phyloP scores from a whole-genome alignment of 1,140 invertebrate genomes.

The Delia radicum region DNA sequence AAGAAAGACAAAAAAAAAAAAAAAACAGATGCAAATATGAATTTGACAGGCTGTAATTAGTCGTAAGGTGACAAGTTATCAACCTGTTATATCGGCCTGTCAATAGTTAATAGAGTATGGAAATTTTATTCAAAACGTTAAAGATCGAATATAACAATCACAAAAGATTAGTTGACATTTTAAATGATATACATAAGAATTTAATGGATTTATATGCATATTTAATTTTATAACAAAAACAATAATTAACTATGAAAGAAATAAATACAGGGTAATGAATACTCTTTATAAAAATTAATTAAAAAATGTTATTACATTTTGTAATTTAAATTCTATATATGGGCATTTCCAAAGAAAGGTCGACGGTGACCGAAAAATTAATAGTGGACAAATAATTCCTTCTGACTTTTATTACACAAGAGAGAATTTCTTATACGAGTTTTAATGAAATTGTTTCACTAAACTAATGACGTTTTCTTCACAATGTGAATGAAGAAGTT shows the following conservation, averaged over 20 bases:
- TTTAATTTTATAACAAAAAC: not conserved
- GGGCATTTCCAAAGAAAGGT: too few relatives aligned
- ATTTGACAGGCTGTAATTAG: constrained; percentile 29
- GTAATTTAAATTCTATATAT: too few relatives aligned
- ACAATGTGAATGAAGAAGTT: too few relatives aligned
- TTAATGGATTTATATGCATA: not conserved
- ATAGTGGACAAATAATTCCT: too few relatives aligned
- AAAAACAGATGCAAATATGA: constrained; percentile 27
- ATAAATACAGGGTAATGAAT: too few relatives aligned
- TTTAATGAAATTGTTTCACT: too few relatives aligned
- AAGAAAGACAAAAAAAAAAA: not conserved
- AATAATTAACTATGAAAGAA: too few relatives aligned
- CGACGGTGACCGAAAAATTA: too few relatives aligned
- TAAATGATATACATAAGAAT: not conserved
- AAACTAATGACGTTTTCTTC: too few relatives aligned
- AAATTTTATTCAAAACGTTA: not conserved
- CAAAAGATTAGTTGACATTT: not conserved
- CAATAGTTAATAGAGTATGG: not conserved
- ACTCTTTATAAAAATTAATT: too few relatives aligned
- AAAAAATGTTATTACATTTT: not conserved
- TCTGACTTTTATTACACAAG: too few relatives aligned
- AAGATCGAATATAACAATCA: not conserved
- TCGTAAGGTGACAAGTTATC: constrained; percentile 36
- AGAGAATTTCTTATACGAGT: too few relatives aligned
- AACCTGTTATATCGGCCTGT: constrained; percentile 24